Percentiles rank a stretch among this genome's conserved stretches.
These are phyloP conservation scores for Panonychus citri DNA, from an alignment of 1,140 invertebrate genomes.

Conservation along the genomic window DNA sequence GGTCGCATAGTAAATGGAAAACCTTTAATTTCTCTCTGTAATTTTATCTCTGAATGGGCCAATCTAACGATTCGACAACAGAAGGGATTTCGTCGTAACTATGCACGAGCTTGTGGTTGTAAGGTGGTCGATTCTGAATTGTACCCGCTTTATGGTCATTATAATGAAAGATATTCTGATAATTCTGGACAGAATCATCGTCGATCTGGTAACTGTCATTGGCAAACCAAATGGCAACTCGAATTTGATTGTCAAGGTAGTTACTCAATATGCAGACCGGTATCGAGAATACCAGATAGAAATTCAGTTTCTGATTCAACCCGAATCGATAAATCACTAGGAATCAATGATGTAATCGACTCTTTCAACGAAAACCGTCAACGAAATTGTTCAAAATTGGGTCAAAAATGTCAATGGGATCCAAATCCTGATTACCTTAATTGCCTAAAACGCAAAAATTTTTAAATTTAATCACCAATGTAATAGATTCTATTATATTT, in stretches of 20 bases:
- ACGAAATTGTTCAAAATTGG: no score
- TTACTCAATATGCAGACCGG: not conserved
- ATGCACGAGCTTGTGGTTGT: slow-evolving; percentile 40
- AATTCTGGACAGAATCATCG: not conserved
- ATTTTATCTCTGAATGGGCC: slow-evolving; percentile 33
- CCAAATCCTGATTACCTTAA: no score
- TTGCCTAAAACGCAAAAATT: no score
- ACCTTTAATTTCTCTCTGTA: slow-evolving; percentile 35
- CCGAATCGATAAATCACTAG: no score
- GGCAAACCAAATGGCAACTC: not conserved
- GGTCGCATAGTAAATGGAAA: slow-evolving; percentile 27
- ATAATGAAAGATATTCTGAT: no score
- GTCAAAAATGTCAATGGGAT: no score
- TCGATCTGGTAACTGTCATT: not conserved
- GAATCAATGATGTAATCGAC: no score
- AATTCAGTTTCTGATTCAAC: no score
- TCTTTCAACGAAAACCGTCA: no score
- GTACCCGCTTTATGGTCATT: not conserved
- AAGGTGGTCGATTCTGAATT: slow-evolving; percentile 22
- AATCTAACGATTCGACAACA: slow-evolving; percentile 38
- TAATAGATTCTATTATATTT: no score
- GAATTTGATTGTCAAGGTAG: not conserved
- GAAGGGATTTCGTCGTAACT: slow-evolving; percentile 41
- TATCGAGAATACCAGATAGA: no score
- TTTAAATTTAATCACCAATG: no score